Percentiles rank a stretch among this genome's conserved stretches.
phyloP scores from a whole-genome alignment of 2,797 vertebrate genomes.

The Falco berigora region DNA sequence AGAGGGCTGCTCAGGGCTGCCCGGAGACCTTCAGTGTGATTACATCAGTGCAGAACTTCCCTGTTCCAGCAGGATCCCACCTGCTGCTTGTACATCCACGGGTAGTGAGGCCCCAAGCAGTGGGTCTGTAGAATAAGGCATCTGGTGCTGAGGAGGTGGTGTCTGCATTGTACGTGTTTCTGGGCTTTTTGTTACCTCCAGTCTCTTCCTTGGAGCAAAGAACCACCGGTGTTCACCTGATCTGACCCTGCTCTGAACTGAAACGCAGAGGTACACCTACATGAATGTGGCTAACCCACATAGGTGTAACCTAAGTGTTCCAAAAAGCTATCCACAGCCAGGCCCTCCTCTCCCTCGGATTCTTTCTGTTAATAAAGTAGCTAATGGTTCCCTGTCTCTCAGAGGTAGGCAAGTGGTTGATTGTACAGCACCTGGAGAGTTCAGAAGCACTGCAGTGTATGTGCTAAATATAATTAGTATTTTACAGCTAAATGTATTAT shows the following conservation, averaged over 20 bases:
- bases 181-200: neutral
- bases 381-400: neutral
- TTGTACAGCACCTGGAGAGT: neutral
- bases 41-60: neutral
- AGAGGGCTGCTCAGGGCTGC: neutral
- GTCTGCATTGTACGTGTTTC: neutral
- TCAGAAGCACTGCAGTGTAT: neutral
- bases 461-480: neutral
- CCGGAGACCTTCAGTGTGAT: fast-evolving
- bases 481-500: neutral
- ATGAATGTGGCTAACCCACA: fast-evolving
- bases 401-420: neutral
- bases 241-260: neutral
- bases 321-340: neutral
- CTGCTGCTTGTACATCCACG: fast-evolving
- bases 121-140: neutral
- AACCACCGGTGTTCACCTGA: neutral
- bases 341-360: neutral
- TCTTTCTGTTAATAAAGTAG: neutral
- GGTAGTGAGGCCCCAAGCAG: neutral
- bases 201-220: neutral
- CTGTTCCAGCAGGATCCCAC: neutral
- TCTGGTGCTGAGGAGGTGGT: neutral
- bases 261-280: neutral
- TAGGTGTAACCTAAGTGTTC: neutral